Evolutionary conservation across 1,140 invertebrate genomes (phyloP).

Genomic region (Pachypsylla venusta): DNA sequence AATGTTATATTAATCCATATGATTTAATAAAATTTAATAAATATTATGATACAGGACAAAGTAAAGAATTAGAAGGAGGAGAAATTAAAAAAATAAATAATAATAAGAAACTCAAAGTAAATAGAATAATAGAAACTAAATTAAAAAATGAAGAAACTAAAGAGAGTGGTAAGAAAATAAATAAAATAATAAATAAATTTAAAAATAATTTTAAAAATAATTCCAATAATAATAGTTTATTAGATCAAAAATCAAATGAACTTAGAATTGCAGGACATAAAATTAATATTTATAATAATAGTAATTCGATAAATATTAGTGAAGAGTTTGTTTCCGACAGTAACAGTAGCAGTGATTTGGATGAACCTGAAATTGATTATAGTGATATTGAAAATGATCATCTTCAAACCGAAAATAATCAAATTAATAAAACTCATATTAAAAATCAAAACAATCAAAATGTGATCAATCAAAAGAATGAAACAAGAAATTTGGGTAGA

Average conservation of each 20-base stretch:
- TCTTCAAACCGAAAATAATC: no score
- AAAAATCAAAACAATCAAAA: neutral
- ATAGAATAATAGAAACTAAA: neutral
- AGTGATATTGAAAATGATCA: neutral
- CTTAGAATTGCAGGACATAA: neutral
- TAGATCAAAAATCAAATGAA: no score
- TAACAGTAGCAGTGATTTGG: neutral
- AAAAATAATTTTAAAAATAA: neutral
- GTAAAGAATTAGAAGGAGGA: slow-evolving; percentile 27
- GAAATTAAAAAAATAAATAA: no score
- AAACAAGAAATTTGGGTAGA: no score
- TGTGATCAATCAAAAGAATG: neutral
- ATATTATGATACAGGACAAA: slow-evolving; percentile 15
- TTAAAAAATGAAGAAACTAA: neutral
- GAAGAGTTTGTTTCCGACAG: neutral
- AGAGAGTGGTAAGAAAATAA: neutral
- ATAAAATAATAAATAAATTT: neutral
- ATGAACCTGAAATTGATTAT: slow-evolving; percentile 1
- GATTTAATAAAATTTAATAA: slow-evolving; percentile 44
- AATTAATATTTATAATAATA: neutral
- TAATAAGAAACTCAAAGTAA: neutral
- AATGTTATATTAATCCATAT: slow-evolving; percentile 73
- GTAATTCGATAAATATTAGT: neutral
- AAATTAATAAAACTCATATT: no score
- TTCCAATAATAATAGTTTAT: neutral